Base-by-base conservation (phyloP, 1,140 invertebrate species). In the Myzus persicae region DNA sequence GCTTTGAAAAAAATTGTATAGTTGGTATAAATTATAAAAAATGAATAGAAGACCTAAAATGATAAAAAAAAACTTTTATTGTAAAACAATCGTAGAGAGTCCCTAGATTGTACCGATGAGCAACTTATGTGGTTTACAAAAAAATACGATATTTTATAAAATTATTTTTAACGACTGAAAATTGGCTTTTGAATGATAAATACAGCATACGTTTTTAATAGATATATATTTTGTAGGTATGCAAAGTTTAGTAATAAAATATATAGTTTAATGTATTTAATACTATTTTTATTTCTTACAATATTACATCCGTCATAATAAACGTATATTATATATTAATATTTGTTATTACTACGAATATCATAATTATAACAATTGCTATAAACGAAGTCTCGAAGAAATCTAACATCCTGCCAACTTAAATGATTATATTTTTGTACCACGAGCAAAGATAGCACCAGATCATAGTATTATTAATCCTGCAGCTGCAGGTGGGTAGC, bases 381-480 rank as follows among this genome's bases (percentile, higher is more conserved):
- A n/a, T n/a, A n/a, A 76, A n/a, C 4, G 14, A 20, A n/a, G n/a
- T 0, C 1, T 6, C 31, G 1, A n/a, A 76, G n/a, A 1, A n/a
- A n/a, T 36, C n/a, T 3, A n/a, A 67, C 31, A 26, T 26, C 54
- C 3, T 8, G 54, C 7, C 18, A 59, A 59, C 54, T 2, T 7
- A 26, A 67, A n/a, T 67, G 11, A 67, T 67, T 67, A 67, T 67
- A 67, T 4, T 1, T 31, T 67, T n/a, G 31, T 18, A 18, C 46
- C 46, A 48, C 59, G 26, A 14, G 59, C 59, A n/a, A 31, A 4
- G n/a, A 6, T 76, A 1, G 59, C 14, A 1, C n/a, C 59, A 76
- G n/a, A n/a, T n/a, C 9, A 67, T n/a, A 76, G 36, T 76, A 76
- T n/a, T n/a, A 36, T 18, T 67, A 18, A 36, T n/a, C 5, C n/a